phyloP scores from a whole-genome alignment of 2,888 invertebrate species.

The Euspilapteryx auroguttella region DNA sequence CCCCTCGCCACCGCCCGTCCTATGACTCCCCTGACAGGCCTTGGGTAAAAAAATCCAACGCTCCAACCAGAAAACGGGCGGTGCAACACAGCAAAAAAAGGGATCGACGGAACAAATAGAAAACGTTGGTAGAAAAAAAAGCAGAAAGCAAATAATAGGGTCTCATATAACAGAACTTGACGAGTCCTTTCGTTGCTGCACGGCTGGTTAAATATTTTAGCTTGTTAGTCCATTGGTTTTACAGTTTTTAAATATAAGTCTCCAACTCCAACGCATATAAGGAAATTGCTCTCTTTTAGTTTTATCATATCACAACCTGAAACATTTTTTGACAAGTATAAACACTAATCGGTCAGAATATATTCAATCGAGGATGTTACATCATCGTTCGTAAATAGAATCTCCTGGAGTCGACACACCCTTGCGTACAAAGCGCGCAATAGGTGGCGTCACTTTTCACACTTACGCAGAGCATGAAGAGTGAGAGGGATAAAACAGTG shows the following conservation, averaged over 20 bases:
- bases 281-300: too few species aligned
- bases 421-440: conserved; percentile 33
- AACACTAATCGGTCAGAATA: neutral
- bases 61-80: conserved; percentile 40
- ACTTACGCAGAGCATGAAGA: conserved; percentile 15
- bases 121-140: conserved; percentile 35
- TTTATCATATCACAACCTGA: too few species aligned
- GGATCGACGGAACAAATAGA: conserved; percentile 55
- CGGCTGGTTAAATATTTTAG: too few species aligned
- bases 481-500: conserved; percentile 47
- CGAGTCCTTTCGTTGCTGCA: conserved; percentile 21
- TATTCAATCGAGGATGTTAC: conserved; percentile 31
- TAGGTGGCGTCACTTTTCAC: conserved; percentile 30
- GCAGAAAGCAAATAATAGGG: conserved; percentile 36
- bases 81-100: conserved; percentile 49
- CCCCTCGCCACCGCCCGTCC: conserved; percentile 17
- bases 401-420: conserved; percentile 44
- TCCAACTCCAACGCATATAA: too few species aligned
- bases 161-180: conserved; percentile 46
- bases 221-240: too few species aligned
- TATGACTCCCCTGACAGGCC: conserved; percentile 11
- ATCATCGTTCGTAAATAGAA: conserved; percentile 52
- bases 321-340: neutral
- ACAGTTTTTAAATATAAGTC: too few species aligned
- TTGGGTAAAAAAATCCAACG: conserved; percentile 34